Conservation (phyloP, 2,888 invertebrate species). For the Linnaemya vulpina region DNA sequence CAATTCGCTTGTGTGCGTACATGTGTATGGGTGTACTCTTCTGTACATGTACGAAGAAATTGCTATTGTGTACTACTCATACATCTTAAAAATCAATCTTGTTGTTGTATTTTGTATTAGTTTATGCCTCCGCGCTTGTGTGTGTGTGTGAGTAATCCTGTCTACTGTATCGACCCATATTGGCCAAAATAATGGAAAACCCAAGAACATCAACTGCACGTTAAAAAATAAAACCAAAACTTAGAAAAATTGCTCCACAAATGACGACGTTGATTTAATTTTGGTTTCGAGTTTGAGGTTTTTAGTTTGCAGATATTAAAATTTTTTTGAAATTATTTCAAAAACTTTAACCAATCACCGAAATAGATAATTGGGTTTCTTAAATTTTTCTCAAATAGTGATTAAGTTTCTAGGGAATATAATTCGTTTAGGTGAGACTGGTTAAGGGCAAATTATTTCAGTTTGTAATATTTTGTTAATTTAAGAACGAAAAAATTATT, state of each 20-base stretch:
- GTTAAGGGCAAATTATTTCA: neutral
- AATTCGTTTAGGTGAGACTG: neutral
- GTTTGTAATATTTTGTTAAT: too few relatives aligned
- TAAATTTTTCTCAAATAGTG: neutral
- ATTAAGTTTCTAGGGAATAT: neutral
- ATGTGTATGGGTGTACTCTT: neutral
- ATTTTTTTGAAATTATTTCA: neutral
- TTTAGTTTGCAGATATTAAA: slow-evolving; percentile 10
- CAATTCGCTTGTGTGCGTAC: slow-evolving; percentile 30
- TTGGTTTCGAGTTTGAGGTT: slow-evolving; percentile 64
- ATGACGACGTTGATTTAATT: slow-evolving; percentile 70
- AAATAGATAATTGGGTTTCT: slow-evolving; percentile 9
- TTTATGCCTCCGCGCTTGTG: neutral
- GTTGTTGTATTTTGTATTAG: neutral
- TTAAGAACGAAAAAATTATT: too few relatives aligned
- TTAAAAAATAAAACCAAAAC: slow-evolving; percentile 15
- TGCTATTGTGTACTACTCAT: slow-evolving; percentile 5
- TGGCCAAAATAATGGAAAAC: slow-evolving; percentile 53
- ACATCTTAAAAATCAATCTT: slow-evolving; percentile 4
- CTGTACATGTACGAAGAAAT: slow-evolving; percentile 38
- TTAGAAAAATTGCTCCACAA: slow-evolving; percentile 65
- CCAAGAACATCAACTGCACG: neutral
- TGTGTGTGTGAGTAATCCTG: neutral
- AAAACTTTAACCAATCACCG: neutral
- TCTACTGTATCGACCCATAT: slow-evolving; percentile 66